Evolutionary conservation across 2,888 invertebrate species (phyloP).

Genomic region (Hypolimnas misippus): DNA sequence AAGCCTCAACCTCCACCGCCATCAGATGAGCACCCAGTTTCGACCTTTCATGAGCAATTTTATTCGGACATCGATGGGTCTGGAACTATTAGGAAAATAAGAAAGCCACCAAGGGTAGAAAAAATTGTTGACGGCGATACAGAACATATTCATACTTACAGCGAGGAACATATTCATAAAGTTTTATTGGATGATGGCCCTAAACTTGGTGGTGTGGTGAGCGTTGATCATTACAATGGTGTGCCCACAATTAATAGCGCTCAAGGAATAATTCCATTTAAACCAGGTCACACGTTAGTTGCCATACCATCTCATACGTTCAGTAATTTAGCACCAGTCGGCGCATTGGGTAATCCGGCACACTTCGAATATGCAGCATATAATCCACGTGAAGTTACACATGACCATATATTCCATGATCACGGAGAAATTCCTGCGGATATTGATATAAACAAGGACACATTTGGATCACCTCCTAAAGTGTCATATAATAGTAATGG

Average conservation of each 20-base stretch:
- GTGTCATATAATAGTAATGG: slow-evolving; percentile 71
- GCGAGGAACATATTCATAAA: slow-evolving; percentile 80
- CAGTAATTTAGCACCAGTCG: slow-evolving; percentile 57
- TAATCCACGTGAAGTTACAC: slow-evolving; percentile 77
- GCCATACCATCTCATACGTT: slow-evolving; percentile 60
- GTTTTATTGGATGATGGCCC: slow-evolving; percentile 65
- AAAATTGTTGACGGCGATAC: slow-evolving; percentile 81
- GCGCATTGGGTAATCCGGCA: slow-evolving; percentile 65
- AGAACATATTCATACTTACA: slow-evolving; percentile 81
- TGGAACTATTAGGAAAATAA: slow-evolving; percentile 74
- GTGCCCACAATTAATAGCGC: slow-evolving; percentile 56
- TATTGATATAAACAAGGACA: slow-evolving; percentile 64
- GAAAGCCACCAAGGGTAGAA: slow-evolving; percentile 77
- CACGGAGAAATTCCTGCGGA: slow-evolving; percentile 75
- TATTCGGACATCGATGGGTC: slow-evolving; percentile 76
- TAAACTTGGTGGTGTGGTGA: slow-evolving; percentile 55
- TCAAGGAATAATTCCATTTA: slow-evolving; percentile 61
- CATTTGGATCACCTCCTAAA: slow-evolving; percentile 64
- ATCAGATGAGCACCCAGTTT: slow-evolving; percentile 69
- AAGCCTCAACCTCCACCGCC: slow-evolving; percentile 47
- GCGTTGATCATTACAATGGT: slow-evolving; percentile 57
- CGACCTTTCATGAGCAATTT: slow-evolving; percentile 77
- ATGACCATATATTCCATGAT: slow-evolving; percentile 79
- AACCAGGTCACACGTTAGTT: slow-evolving; percentile 58
- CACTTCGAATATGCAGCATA: slow-evolving; percentile 75